Percentiles rank a stretch among this genome's conserved stretches.
These are phyloP conservation scores for Diachrysia chrysitis DNA, from an alignment of 2,888 invertebrate genomes.

Conservation along the genomic window DNA sequence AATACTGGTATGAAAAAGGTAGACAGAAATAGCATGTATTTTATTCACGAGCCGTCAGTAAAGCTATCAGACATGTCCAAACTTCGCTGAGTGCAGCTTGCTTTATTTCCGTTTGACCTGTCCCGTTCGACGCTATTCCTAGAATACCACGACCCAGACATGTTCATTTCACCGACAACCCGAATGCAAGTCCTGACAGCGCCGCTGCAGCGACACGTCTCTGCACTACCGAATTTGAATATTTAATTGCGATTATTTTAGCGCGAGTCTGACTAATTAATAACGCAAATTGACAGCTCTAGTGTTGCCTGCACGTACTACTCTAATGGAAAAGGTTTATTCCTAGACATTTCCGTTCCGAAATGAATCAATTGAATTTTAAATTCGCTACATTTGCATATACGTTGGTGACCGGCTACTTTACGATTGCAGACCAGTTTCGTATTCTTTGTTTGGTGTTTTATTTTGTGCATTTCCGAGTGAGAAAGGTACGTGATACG, in stretches of 20 bases:
- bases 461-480: slow-evolving; percentile 82
- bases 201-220: slow-evolving; percentile 80
- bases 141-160: slow-evolving; percentile 80
- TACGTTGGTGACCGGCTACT: slow-evolving; percentile 72
- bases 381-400: slow-evolving; percentile 75
- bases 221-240: slow-evolving; percentile 86
- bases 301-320: slow-evolving; percentile 61
- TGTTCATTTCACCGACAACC: slow-evolving; percentile 84
- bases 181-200: slow-evolving; percentile 84
- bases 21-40: slow-evolving; percentile 77
- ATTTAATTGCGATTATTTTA: slow-evolving; percentile 84
- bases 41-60: slow-evolving; percentile 83
- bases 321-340: slow-evolving; percentile 73
- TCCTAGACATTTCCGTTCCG: slow-evolving; percentile 65
- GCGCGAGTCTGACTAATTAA: slow-evolving; percentile 77
- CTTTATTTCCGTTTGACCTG: slow-evolving; percentile 88
- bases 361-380: slow-evolving; percentile 76
- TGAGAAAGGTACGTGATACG: slow-evolving; percentile 77
- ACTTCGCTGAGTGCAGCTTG: slow-evolving; percentile 84
- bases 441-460: slow-evolving; percentile 80
- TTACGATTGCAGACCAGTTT: slow-evolving; percentile 76
- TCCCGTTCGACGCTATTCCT: slow-evolving; percentile 84
- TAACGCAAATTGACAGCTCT: slow-evolving; percentile 78
- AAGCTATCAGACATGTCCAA: slow-evolving; percentile 86
- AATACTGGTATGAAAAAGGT: slow-evolving; percentile 68